A percentile compares a stretch with the other conserved stretches of the same genome.
phyloP scores from a whole-genome alignment of 2,797 vertebrate genomes.

The Triplophysa yarkandensis region DNA sequence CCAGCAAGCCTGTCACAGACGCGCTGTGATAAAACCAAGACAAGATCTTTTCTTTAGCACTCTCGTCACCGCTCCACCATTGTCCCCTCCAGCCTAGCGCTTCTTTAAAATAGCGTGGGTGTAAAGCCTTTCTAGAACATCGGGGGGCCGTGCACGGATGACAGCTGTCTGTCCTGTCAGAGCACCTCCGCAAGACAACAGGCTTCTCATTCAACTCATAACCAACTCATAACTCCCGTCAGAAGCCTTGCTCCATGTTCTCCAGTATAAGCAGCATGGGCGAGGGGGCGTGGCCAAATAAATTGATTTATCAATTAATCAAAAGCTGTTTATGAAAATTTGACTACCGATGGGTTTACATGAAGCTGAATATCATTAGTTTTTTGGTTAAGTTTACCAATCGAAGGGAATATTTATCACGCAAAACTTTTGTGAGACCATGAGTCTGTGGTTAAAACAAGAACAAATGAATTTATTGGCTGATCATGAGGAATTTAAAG shows the following conservation, averaged over 20 bases:
- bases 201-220: neutral
- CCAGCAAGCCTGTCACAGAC: slow-evolving; percentile 31
- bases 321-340: slow-evolving; percentile 38
- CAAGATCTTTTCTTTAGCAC: neutral
- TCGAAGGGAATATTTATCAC: neutral
- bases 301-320: slow-evolving; percentile 34
- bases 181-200: slow-evolving; percentile 18
- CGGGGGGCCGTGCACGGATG: slow-evolving; percentile 22
- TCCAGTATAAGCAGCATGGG: too few relatives aligned
- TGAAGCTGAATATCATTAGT: slow-evolving; percentile 17
- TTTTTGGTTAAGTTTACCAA: slow-evolving; percentile 23
- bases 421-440: neutral
- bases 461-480: neutral
- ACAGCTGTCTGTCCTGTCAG: slow-evolving; percentile 56
- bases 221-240: neutral
- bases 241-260: neutral
- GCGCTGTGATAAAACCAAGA: slow-evolving; percentile 27
- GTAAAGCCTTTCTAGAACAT: slow-evolving; percentile 48
- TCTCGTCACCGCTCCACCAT: slow-evolving; percentile 20
- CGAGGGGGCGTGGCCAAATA: neutral
- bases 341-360: slow-evolving; percentile 21
- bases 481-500: neutral
- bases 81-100: slow-evolving; percentile 44
- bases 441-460: slow-evolving; percentile 1
- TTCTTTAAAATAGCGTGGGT: slow-evolving; percentile 50